Base-by-base conservation (phyloP, 1,140 invertebrate species). In the Grapholita molesta region DNA sequence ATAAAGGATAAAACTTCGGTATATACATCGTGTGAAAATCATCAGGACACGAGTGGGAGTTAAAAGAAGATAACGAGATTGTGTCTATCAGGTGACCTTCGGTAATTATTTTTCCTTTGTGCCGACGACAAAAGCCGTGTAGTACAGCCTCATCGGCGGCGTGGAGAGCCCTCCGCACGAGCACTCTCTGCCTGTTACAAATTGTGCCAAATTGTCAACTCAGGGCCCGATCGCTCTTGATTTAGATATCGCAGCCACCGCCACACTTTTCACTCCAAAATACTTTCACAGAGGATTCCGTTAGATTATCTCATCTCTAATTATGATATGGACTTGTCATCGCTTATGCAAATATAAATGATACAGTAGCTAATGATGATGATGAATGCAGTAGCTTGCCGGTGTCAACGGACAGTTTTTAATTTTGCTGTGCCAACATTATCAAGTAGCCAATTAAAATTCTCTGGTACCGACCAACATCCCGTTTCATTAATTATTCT, bases 161-260 rank as follows among this genome's bases (percentile, higher is more conserved):
- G 66, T 33, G 4, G 67, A 86, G 79, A 57, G 70, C 74, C 67
- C 84, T 83, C 72, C 30, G 33, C 64, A 66, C 57, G 73, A 83
- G 84, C 42, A 71, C 77, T 68, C 84, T 83, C 72, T 53, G 64
- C 70, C 76, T 71, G 77, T 74, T 76, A 78, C 75, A 79, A 83
- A 85, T 80, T 84, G 79, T 79, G 76, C 75, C 85, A 84, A 84
- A 84, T 84, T 83, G 78, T 82, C 77, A 81, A 84, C 75, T 81
- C 76, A 70, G 71, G 66, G 66, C 57, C 68, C 72, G 78, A 80
- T 83, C 75, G 69, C 74, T 73, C 80, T 77, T 61, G 55, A 61
- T 61, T 71, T 42, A 72, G 73, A 79, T 82, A 70, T 66, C 74
- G 73, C 64, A 68, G 64, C 52, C n/a, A 65, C 53, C 66, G 69